phyloP scores from a whole-genome alignment of 2,797 vertebrate species.

The Ctenopoma kingsleyae region DNA sequence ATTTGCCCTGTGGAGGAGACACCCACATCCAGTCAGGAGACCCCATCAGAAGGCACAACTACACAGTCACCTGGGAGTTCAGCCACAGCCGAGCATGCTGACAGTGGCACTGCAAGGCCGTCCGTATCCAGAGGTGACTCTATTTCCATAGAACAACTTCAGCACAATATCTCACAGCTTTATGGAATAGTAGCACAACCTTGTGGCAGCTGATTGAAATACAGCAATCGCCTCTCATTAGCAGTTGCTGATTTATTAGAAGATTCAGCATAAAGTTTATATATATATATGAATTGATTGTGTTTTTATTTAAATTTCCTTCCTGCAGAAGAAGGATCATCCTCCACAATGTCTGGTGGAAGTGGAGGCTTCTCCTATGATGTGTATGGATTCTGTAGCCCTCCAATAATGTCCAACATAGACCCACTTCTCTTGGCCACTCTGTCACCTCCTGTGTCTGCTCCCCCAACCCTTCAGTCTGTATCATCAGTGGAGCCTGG shows the following conservation, averaged over 20 bases:
- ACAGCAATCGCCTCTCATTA: neutral
- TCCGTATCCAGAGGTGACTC: constrained; percentile 80
- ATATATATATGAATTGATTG: rapidly evolving
- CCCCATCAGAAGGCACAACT: constrained; percentile 78
- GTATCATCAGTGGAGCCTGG: constrained; percentile 61
- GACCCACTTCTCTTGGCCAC: constrained; percentile 81
- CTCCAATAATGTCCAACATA: constrained; percentile 81
- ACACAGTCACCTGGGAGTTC: constrained; percentile 76
- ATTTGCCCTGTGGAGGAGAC: constrained; percentile 97
- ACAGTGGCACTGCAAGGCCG: constrained; percentile 73
- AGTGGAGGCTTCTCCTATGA: constrained; percentile 83
- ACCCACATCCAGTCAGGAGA: constrained; percentile 83
- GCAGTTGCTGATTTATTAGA: neutral
- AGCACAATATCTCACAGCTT: constrained; percentile 9
- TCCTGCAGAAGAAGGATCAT: constrained; percentile 80
- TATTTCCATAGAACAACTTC: constrained; percentile 15
- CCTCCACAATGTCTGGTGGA: constrained; percentile 84
- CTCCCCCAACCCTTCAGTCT: constrained; percentile 69
- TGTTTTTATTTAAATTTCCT: neutral
- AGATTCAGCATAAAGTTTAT: neutral
- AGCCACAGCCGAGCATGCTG: constrained; percentile 70
- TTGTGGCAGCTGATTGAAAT: constrained; percentile 33
- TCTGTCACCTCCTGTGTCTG: constrained; percentile 76
- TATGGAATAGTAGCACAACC: constrained; percentile 25
- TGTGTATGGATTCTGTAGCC: constrained; percentile 82